A percentile compares a stretch with the other conserved stretches of the same genome.
Conservation (phyloP, 2,113 vertebrate species). For the Propithecus coquereli region DNA sequence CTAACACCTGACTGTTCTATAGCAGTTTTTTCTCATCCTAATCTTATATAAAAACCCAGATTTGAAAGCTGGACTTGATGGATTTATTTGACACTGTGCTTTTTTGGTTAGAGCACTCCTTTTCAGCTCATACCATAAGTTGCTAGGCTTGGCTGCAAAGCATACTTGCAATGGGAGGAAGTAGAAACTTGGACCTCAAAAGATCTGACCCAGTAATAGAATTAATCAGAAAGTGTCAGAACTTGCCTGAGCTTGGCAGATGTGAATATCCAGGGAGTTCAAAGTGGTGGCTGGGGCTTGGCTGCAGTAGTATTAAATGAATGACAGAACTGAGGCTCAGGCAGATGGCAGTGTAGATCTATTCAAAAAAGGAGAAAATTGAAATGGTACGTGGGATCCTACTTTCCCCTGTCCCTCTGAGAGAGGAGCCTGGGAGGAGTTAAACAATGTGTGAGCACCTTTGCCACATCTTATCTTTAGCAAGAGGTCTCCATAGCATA, state of each 20-base stretch:
- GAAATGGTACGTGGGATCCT: background rate
- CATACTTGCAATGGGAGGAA: background rate
- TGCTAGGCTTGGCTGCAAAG: background rate
- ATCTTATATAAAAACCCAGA: background rate
- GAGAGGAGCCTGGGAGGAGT: background rate
- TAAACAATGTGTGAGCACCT: background rate
- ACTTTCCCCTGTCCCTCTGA: background rate
- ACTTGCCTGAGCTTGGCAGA: background rate
- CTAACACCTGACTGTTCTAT: background rate
- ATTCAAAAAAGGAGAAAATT: background rate
- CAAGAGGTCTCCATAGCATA: background rate
- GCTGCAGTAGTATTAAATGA: background rate
- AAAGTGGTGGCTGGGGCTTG: background rate
- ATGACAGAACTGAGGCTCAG: background rate
- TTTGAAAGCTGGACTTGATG: background rate
- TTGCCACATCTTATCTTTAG: background rate
- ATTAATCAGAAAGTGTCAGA: background rate
- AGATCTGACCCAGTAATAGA: background rate
- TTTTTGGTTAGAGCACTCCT: background rate
- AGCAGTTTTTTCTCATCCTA: background rate
- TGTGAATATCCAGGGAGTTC: background rate
- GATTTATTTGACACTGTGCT: background rate
- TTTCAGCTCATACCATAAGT: background rate
- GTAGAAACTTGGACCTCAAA: background rate
- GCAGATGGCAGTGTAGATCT: background rate